Evolutionary conservation across 2,888 invertebrate species (phyloP).

Genomic region (Gortyna flavago): DNA sequence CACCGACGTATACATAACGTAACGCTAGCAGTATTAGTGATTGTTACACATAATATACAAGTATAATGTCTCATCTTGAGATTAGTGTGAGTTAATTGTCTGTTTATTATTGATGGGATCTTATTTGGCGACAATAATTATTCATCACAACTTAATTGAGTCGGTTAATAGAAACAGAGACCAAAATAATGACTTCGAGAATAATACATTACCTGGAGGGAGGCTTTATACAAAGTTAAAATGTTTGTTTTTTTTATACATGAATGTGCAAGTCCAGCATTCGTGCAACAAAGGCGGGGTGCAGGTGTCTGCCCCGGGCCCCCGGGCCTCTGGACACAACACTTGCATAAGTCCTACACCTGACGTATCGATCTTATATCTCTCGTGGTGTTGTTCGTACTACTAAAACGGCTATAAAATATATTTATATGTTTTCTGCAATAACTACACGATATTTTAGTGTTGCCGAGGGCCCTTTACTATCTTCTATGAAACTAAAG

Average conservation of each 20-base stretch:
- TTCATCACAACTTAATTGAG: slow-evolving; percentile 24
- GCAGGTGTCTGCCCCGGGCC: slow-evolving; percentile 68
- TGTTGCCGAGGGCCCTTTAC: neutral
- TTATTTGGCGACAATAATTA: slow-evolving; percentile 7
- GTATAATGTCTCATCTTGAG: slow-evolving; percentile 4
- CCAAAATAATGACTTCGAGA: neutral
- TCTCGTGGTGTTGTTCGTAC: slow-evolving; percentile 60
- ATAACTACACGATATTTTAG: slow-evolving; percentile 4
- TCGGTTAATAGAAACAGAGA: neutral
- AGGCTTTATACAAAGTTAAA: neutral
- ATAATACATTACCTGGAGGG: neutral
- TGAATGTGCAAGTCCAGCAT: slow-evolving; percentile 18
- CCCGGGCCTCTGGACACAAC: slow-evolving; percentile 61
- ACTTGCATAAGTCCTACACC: slow-evolving; percentile 72
- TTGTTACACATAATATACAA: neutral
- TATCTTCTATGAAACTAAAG: neutral
- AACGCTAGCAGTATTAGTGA: neutral
- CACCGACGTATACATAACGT: neutral
- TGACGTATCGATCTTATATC: slow-evolving; percentile 80
- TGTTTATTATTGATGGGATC: slow-evolving; percentile 27
- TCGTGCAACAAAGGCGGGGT: slow-evolving; percentile 56
- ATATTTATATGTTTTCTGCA: slow-evolving; percentile 33
- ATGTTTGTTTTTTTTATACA: slow-evolving; percentile 20
- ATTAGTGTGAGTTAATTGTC: slow-evolving; percentile 24
- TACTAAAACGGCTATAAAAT: slow-evolving; percentile 24